These are phyloP conservation scores for Anoplopoma fimbria DNA, from an alignment of 2,113 vertebrate genomes.

Conservation along the genomic window DNA sequence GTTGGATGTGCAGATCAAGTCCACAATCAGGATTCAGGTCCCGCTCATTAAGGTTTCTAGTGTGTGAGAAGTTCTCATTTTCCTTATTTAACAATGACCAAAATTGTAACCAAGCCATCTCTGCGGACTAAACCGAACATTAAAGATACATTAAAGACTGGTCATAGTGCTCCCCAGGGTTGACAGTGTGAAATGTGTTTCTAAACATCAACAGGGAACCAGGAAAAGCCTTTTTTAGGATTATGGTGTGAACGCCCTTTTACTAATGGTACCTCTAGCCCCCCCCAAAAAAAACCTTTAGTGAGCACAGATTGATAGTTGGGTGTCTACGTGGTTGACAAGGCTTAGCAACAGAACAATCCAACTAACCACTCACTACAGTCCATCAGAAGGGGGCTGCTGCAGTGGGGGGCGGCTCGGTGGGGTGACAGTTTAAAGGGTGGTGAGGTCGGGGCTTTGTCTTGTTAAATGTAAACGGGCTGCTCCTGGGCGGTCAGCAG, in stretches of 20 bases:
- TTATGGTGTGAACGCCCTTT: background rate
- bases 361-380: background rate
- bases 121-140: background rate
- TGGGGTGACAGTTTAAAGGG: constrained; percentile 18
- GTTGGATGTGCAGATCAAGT: background rate
- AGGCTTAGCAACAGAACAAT: background rate
- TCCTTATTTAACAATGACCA: background rate
- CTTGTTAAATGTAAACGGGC: constrained; percentile 93
- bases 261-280: background rate
- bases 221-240: background rate
- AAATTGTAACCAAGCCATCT: background rate
- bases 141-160: background rate
- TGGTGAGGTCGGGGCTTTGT: constrained; percentile 6
- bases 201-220: background rate
- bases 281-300: background rate
- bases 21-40: background rate
- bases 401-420: background rate
- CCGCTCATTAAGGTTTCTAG: background rate
- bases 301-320: background rate
- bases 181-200: background rate
- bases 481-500: constrained; percentile 98
- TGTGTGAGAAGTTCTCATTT: background rate
- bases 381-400: constrained; percentile 9
- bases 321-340: background rate
- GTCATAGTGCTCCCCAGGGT: background rate